Evolutionary conservation across 2,797 vertebrate species (phyloP), one percentile per base, ranked within the genome.

Genomic region (Chelon auratus): DNA sequence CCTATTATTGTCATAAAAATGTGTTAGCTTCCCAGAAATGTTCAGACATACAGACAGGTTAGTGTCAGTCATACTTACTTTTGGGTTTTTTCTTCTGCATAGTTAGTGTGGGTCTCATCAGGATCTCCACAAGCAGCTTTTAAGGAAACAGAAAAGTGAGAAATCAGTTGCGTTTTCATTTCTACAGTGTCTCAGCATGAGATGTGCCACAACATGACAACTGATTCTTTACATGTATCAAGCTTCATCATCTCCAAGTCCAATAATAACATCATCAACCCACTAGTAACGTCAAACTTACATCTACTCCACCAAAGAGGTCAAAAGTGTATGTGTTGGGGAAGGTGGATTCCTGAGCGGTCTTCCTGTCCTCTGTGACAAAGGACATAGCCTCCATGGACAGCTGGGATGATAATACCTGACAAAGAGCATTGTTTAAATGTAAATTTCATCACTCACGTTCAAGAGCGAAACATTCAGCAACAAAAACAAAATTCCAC

Each of bases 301-400:
- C 98, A 92, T 99, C 96, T 0, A 99, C 97, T 90, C 97, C 98
- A 88, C 97, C 98, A 88, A 99, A 99, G 64, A 99, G 95, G 82
- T 98, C 97, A 93, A 99, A 99, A 0, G 96, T 97, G 89, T 99
- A 97, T 0, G 97, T 99, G 89, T 98, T 98, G 78, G 96, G 96
- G 77, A 95, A 97, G 80, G 94, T 96, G 84, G 95, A 96, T 93
- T 97, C 97, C 94, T 96, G 97, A 87, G 96, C 95, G 30, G 94
- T 94, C 93, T 97, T 99, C 86, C 96, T 89, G 80, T 99, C 97
- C 89, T 99, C 97, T 24, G 97, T 98, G 65, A 99, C 97, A 92
- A 97, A 99, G 63, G 96, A 95, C 97, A 99, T 98, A 68, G 97
- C 97, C 91, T 99, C 98, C 97, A 98, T 96, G 3, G 98, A 99